Evolutionary conservation across 2,113 vertebrate genomes (phyloP).

Genomic region (Petroica traversi): DNA sequence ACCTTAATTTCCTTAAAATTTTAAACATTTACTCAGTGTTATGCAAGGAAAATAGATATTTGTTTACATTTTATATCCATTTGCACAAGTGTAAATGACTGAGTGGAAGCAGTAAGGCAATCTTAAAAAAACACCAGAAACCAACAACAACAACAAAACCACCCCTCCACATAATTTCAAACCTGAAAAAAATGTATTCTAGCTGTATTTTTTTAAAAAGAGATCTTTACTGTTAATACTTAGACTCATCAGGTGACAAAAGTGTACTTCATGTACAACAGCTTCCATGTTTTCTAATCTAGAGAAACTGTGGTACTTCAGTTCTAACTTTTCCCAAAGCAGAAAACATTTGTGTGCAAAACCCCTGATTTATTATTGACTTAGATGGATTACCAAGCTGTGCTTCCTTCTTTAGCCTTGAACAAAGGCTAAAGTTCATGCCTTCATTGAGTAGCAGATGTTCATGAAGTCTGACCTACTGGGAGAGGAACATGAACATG

Average conservation of each 20-base stretch:
- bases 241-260: background rate
- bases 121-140: background rate
- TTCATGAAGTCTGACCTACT: constrained; percentile 49
- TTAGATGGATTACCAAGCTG: constrained; percentile 49
- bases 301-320: background rate
- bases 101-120: background rate
- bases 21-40: background rate
- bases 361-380: constrained; percentile 46
- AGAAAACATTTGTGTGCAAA: constrained; percentile 1
- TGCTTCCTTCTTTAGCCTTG: constrained; percentile 47
- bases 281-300: background rate
- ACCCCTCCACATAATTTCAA: background rate
- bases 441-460: constrained; percentile 44
- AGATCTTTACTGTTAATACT: background rate
- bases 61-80: background rate
- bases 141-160: background rate
- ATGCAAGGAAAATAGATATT: fast-evolving
- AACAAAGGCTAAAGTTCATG: constrained; percentile 56
- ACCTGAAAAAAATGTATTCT: background rate
- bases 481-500: constrained; percentile 35
- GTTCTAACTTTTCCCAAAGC: background rate
- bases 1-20: background rate
- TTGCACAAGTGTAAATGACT: background rate
- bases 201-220: background rate
- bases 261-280: background rate